These are phyloP conservation scores for Augochlora pura DNA, from an alignment of 1,140 invertebrate species.

Conservation along the genomic window DNA sequence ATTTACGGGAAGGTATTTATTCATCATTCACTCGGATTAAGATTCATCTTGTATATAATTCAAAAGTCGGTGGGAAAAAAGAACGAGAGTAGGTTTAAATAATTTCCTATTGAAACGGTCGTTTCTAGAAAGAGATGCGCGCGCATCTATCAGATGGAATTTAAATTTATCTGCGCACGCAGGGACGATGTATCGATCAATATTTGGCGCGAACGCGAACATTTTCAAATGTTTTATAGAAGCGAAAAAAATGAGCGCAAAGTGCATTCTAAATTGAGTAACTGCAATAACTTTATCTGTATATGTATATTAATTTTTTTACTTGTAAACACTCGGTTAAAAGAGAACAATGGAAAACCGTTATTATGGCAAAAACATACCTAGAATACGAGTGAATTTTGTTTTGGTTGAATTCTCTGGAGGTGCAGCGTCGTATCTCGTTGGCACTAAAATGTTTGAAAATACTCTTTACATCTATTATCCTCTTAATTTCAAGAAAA, in stretches of 20 bases:
- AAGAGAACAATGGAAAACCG: too few relatives aligned
- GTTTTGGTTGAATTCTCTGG: slow-evolving; percentile 24
- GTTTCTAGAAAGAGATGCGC: neutral
- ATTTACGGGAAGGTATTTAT: too few relatives aligned
- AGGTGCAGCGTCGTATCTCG: neutral
- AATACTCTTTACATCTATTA: neutral
- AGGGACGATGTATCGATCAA: neutral
- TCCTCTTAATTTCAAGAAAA: too few relatives aligned
- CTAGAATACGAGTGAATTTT: slow-evolving; percentile 29
- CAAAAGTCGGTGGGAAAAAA: neutral
- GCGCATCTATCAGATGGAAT: neutral
- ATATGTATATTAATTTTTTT: too few relatives aligned
- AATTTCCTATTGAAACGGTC: neutral
- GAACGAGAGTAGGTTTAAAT: neutral
- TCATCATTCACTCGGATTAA: neutral
- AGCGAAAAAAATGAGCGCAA: neutral
- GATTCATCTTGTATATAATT: too few relatives aligned
- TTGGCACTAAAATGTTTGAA: slow-evolving; percentile 5
- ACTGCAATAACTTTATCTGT: too few relatives aligned
- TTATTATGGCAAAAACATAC: neutral
- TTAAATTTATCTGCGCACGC: neutral
- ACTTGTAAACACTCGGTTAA: too few relatives aligned
- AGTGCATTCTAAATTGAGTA: neutral
- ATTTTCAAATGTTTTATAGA: neutral
- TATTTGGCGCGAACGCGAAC: neutral